Percentiles rank a stretch among this genome's conserved stretches.
Evolutionary conservation across 2,888 invertebrate species (phyloP).

Genomic region (Syrista parreyssii): DNA sequence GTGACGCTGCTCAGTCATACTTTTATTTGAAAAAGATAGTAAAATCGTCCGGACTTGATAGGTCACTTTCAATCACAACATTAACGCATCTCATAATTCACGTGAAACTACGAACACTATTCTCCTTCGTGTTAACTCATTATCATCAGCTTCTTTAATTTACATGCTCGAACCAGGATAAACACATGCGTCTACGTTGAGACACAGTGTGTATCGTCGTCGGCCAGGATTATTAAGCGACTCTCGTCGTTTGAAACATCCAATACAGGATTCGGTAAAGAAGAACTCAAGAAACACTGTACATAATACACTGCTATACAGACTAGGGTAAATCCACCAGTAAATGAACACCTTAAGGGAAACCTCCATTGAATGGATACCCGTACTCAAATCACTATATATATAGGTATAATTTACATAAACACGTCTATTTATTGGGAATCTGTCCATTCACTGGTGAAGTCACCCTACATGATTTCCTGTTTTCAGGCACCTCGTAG

Average conservation of each 20-base stretch:
- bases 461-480: background rate
- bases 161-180: background rate
- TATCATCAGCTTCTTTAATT: background rate
- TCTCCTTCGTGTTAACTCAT: background rate
- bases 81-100: background rate
- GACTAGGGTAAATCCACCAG: background rate
- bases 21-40: background rate
- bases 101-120: background rate
- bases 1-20: background rate
- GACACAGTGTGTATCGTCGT: background rate
- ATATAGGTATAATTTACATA: too few relatives aligned
- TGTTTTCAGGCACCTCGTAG: background rate
- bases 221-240: background rate
- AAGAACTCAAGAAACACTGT: background rate
- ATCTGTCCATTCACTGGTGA: too few relatives aligned
- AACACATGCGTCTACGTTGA: background rate
- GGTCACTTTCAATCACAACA: background rate
- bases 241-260: background rate
- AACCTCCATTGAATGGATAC: too few relatives aligned
- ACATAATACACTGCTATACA: background rate
- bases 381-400: too few relatives aligned
- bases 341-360: too few relatives aligned
- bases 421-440: too few relatives aligned
- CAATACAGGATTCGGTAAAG: background rate
- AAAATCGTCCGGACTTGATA: background rate